Base-by-base conservation (phyloP, 2,888 invertebrate genomes). In the Diogma glabrata region DNA sequence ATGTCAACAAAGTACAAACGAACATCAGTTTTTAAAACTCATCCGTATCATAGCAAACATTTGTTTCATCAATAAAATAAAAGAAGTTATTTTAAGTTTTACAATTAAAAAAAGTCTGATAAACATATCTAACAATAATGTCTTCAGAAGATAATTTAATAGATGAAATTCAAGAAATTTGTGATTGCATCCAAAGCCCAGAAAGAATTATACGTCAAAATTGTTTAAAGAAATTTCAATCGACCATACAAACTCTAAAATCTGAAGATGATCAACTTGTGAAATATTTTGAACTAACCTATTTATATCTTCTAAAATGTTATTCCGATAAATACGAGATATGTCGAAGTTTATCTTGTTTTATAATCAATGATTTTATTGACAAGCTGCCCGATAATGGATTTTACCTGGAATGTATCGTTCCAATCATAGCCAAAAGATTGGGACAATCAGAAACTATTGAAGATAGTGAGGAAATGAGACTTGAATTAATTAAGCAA, bases 401-500 rank as follows among this genome's bases (percentile, higher is more conserved):
- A 57, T 84, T 81, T 55, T 83, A 84, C 64, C 71, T 90, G 49
- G 78, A 83, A 0, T 84, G 84, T 57, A 71, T 91, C 14, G 71
- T 92, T 28, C 86, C 89, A 2, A 78, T 84, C 2, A 64, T 93
- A 54, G 77, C 81, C 1, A 82, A 84, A 58, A 79, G 91, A 54
- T 76, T 94, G 56, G 89, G 87, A 0, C 78, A 80, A 51, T 77
- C 81, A 33, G 90, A 91, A 65, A 75, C 84, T 0, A 64, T 77
- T 2, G 79, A 79, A 58, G 72, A 75, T 56, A 69, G 82, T 3
- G 94, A 95, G 70, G 94, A 95, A 74, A 75, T 93, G 40, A 78
- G 93, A 22, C 64, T 89, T 10, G 70, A 79, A 36, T 72, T 86
- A 49, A 67, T 91, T 1, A 64, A 73, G 52, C 73, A 92, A 43